These are phyloP conservation scores for Sebastes melanostomus DNA, from an alignment of 2,797 vertebrate species.

Conservation along the genomic window DNA sequence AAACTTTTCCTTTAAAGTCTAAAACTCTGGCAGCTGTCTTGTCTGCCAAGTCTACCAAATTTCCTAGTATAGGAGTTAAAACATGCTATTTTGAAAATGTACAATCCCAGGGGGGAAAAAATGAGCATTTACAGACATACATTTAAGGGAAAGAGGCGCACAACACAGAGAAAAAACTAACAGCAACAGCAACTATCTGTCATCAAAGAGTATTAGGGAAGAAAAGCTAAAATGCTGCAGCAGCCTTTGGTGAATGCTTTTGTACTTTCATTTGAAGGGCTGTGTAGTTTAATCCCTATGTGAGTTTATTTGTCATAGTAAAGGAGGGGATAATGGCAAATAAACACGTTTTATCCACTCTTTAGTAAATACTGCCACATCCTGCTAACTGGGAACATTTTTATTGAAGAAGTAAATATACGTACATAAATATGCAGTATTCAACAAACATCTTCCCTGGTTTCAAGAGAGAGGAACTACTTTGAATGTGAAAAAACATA, in stretches of 20 bases:
- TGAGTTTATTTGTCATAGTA: conserved; percentile 10
- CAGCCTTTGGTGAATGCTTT: not conserved
- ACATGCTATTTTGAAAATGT: not conserved
- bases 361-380: not conserved
- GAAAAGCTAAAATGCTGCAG: not conserved
- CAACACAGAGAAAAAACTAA: not conserved
- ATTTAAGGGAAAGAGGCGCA: not conserved
- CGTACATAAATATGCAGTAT: not conserved
- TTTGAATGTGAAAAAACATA: not conserved
- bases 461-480: not conserved
- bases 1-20: not conserved
- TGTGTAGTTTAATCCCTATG: not conserved
- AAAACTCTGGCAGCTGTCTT: not conserved
- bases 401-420: not conserved
- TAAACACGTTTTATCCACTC: not conserved
- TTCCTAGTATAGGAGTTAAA: not conserved
- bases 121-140: not conserved
- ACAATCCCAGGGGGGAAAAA: not conserved
- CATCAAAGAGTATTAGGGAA: not conserved
- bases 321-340: not conserved
- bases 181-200: not conserved
- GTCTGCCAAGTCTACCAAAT: not conserved
- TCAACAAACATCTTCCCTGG: not conserved
- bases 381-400: not conserved
- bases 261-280: not conserved